Conservation (phyloP, 2,888 invertebrate species). For the Adela reaumurella region DNA sequence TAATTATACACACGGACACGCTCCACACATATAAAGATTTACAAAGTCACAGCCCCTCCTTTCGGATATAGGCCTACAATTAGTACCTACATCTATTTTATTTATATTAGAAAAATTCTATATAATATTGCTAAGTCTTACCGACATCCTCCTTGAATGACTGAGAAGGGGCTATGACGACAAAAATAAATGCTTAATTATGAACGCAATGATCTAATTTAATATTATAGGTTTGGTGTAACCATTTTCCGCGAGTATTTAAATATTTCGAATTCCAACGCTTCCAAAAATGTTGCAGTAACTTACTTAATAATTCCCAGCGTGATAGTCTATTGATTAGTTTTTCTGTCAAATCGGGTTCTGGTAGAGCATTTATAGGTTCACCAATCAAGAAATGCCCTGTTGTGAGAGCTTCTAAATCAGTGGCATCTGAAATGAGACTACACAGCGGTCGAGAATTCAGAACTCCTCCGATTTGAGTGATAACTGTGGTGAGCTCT, state of each 20-base stretch:
- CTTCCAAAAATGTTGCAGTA: not conserved
- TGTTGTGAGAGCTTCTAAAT: not conserved
- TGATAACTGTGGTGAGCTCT: not conserved
- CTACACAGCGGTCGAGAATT: not conserved
- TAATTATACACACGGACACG: no score
- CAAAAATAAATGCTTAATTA: no score
- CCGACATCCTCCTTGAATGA: no score
- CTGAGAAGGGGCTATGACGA: no score
- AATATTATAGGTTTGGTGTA: no score
- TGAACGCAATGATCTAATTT: no score
- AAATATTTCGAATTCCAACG: not conserved
- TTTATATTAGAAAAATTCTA: no score
- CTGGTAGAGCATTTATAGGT: not conserved
- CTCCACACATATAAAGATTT: no score
- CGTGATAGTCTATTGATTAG: not conserved
- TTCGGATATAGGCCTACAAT: no score
- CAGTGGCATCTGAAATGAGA: not conserved
- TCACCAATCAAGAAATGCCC: not conserved
- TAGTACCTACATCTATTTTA: no score
- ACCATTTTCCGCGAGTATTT: not conserved
- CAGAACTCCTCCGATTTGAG: not conserved
- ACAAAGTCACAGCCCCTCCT: no score
- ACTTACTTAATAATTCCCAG: not conserved
- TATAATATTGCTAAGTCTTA: no score
- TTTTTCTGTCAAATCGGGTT: not conserved